phyloP scores from a whole-genome alignment of 2,797 vertebrate species.

The Notamacropus eugenii region DNA sequence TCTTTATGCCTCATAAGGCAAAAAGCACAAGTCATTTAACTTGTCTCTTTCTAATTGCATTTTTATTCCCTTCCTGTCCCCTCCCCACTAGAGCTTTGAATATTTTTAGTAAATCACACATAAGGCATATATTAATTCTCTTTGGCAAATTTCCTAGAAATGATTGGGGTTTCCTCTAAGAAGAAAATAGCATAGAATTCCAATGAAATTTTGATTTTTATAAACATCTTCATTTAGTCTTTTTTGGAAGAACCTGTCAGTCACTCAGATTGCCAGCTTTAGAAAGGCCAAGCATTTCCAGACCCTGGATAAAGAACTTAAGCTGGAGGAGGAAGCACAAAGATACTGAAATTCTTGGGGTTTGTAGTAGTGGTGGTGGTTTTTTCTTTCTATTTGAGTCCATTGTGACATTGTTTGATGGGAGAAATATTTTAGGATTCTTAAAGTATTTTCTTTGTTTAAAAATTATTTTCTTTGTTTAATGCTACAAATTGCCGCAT shows the following conservation, averaged over 20 bases:
- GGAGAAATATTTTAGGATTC: conserved; percentile 16
- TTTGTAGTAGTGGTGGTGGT: not conserved
- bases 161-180: not conserved
- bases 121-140: not conserved
- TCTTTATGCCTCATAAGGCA: not conserved
- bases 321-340: not conserved
- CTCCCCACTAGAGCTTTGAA: not conserved
- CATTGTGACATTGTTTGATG: not conserved
- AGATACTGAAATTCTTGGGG: not conserved
- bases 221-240: not conserved
- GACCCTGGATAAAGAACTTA: not conserved
- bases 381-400: not conserved
- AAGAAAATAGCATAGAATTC: not conserved
- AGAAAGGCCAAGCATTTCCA: not conserved
- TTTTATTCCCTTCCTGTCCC: not conserved
- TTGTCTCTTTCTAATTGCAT: not conserved
- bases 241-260: not conserved
- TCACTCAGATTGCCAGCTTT: not conserved
- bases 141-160: not conserved
- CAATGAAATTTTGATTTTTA: not conserved
- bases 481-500: not conserved
- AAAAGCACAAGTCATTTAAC: not conserved
- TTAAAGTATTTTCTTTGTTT: conserved; percentile 30
- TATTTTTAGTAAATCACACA: not conserved
- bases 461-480: conserved; percentile 27